Percentiles rank a stretch among this genome's conserved stretches.
Evolutionary conservation across 92 coral and sea anemone genomes (phyloP).

Genomic region (Actinostola sp.): DNA sequence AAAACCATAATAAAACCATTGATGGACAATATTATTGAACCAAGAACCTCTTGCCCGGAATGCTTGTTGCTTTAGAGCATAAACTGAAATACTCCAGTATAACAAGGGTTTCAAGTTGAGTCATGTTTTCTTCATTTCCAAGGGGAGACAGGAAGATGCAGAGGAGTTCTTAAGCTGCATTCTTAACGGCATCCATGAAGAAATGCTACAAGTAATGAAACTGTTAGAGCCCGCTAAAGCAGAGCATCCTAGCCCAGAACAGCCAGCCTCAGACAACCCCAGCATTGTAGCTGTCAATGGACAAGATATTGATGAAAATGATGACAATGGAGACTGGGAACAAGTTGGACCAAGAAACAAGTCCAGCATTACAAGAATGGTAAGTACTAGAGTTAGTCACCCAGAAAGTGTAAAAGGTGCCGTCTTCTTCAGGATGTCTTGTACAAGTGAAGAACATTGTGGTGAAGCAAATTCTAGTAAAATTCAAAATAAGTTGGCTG

Average conservation of each 20-base stretch:
- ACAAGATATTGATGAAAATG: slow-evolving; percentile 42
- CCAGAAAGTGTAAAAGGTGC: too few species aligned
- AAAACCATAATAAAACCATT: too few species aligned
- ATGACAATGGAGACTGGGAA: slow-evolving; percentile 96
- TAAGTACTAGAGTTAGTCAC: slow-evolving; percentile 7
- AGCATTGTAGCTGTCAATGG: slow-evolving; percentile 36
- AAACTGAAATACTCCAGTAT: too few species aligned
- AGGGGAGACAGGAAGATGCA: slow-evolving; percentile 99
- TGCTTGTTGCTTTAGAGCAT: too few species aligned
- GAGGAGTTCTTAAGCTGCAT: slow-evolving; percentile 95
- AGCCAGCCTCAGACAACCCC: slow-evolving; percentile 4
- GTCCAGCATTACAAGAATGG: slow-evolving; percentile 95
- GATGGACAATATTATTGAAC: too few species aligned
- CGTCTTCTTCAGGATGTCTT: too few species aligned
- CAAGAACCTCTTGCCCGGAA: too few species aligned
- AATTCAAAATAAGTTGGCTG: too few species aligned
- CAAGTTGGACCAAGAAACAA: slow-evolving; percentile 97
- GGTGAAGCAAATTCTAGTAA: too few species aligned
- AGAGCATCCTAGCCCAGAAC: slow-evolving; percentile 2
- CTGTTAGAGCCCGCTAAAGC: slow-evolving; percentile 46
- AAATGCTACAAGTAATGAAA: slow-evolving; percentile 67
- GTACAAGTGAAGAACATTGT: too few species aligned
- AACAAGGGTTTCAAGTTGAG: too few species aligned
- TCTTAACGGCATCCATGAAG: slow-evolving; percentile 96
- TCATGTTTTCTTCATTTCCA: neutral